phyloP scores from a whole-genome alignment of 2,113 vertebrate genomes.

The Carassius gibelio region DNA sequence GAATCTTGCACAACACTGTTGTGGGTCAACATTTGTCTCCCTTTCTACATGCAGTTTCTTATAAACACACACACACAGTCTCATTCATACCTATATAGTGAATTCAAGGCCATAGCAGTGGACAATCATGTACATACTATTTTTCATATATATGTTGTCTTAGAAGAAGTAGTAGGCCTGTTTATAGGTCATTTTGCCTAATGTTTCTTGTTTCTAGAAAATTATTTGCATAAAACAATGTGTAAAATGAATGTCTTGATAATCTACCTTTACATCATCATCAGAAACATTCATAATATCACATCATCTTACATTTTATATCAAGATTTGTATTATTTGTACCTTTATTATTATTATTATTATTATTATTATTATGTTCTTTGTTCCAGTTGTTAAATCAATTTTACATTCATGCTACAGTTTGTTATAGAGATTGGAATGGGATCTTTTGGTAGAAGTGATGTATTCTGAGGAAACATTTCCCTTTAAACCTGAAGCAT shows the following conservation, averaged over 20 bases:
- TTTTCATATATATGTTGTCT: not conserved
- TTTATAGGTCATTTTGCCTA: not conserved
- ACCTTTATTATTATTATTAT: not conserved
- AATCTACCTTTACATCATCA: not conserved
- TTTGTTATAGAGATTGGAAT: not conserved
- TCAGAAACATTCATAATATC: not conserved
- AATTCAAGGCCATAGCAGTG: not conserved
- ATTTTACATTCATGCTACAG: not conserved
- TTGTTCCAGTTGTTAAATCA: not conserved
- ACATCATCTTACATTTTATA: not conserved
- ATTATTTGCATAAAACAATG: too few species aligned
- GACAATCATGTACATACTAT: not conserved
- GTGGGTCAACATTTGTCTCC: not conserved
- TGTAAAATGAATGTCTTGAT: too few species aligned
- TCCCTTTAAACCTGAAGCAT: not conserved
- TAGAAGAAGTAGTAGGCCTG: not conserved
- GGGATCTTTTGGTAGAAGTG: not conserved
- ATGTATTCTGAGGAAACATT: not conserved
- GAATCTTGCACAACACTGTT: not conserved
- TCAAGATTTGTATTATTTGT: not conserved
- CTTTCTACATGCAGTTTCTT: not conserved
- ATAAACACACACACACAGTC: not conserved
- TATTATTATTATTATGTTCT: not conserved
- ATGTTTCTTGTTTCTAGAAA: not conserved
- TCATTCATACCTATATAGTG: not conserved